Percentiles rank a stretch among this genome's conserved stretches.
Conservation (phyloP, 2,113 vertebrate species). For the Zootoca vivipara region DNA sequence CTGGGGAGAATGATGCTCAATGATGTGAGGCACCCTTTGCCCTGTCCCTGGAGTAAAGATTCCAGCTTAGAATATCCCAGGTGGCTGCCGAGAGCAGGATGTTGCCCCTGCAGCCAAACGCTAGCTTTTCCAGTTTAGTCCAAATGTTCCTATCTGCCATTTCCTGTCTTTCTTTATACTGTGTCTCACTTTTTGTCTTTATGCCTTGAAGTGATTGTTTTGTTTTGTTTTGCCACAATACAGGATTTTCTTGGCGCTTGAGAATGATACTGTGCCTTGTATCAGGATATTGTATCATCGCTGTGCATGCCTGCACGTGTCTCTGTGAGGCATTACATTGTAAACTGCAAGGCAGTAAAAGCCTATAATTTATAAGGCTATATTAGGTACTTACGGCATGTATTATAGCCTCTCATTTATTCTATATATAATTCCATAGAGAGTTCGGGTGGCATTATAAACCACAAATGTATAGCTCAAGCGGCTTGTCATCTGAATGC, state of each 20-base stretch:
- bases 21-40: constrained; percentile 67
- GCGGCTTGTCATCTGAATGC: constrained; percentile 76
- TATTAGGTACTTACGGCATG: constrained; percentile 80
- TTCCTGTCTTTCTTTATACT: not conserved
- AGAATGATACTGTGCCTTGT: constrained; percentile 65
- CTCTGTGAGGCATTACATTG: constrained; percentile 74
- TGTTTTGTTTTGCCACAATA: constrained; percentile 35
- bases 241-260: constrained; percentile 53
- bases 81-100: constrained; percentile 17
- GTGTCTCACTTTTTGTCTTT: constrained; percentile 1
- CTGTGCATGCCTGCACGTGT: constrained; percentile 44
- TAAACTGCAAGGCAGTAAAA: constrained; percentile 79
- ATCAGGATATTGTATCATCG: constrained; percentile 73
- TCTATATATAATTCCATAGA: constrained; percentile 79
- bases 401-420: constrained; percentile 80
- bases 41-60: constrained; percentile 49
- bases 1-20: constrained; percentile 63
- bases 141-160: not conserved
- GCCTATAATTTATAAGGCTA: constrained; percentile 78
- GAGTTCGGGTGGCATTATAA: constrained; percentile 80
- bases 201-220: constrained; percentile 32
- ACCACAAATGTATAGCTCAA: constrained; percentile 76
- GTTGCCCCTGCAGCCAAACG: not conserved
- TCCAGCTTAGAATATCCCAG: constrained; percentile 22
- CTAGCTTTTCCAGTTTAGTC: not conserved